A percentile compares a stretch with the other conserved stretches of the same genome.
Evolutionary conservation across 1,140 invertebrate genomes (phyloP).

Genomic region (Hyphantria cunea): DNA sequence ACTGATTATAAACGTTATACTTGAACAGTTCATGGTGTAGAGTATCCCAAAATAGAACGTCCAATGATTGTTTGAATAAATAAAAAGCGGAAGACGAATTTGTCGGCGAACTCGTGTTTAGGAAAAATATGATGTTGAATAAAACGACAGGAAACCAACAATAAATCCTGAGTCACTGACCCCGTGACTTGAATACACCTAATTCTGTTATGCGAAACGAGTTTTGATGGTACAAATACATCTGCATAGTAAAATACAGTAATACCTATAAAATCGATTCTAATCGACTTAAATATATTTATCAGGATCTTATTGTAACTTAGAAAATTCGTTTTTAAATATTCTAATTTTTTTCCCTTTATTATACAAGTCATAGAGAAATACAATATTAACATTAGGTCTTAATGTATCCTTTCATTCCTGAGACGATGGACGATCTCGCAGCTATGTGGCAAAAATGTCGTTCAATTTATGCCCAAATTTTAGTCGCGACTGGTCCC

Average conservation of each 20-base stretch:
- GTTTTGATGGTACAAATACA: constrained; percentile 51
- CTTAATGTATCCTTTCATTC: constrained; percentile 38
- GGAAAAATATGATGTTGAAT: constrained; percentile 67
- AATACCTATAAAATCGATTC: no score
- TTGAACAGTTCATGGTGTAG: constrained; percentile 6
- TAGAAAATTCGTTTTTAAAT: no score
- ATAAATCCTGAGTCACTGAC: constrained; percentile 76
- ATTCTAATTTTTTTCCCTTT: no score
- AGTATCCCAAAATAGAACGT: constrained; percentile 20
- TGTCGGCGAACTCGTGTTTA: constrained; percentile 42
- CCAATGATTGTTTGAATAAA: constrained; percentile 26
- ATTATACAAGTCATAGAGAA: background rate
- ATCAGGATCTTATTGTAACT: no score
- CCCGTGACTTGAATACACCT: constrained; percentile 68
- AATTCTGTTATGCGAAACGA: constrained; percentile 66
- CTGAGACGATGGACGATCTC: constrained; percentile 42
- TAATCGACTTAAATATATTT: no score
- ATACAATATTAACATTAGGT: constrained; percentile 28
- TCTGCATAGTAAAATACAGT: constrained; percentile 18
- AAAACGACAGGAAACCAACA: constrained; percentile 68
- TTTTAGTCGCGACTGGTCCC: constrained; percentile 74
- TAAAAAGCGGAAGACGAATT: constrained; percentile 44
- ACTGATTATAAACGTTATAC: constrained; percentile 11
- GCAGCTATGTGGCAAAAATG: constrained; percentile 76
- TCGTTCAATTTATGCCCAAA: constrained; percentile 80